phyloP scores from a whole-genome alignment of 2,797 vertebrate genomes.

The Uromys caudimaculatus region DNA sequence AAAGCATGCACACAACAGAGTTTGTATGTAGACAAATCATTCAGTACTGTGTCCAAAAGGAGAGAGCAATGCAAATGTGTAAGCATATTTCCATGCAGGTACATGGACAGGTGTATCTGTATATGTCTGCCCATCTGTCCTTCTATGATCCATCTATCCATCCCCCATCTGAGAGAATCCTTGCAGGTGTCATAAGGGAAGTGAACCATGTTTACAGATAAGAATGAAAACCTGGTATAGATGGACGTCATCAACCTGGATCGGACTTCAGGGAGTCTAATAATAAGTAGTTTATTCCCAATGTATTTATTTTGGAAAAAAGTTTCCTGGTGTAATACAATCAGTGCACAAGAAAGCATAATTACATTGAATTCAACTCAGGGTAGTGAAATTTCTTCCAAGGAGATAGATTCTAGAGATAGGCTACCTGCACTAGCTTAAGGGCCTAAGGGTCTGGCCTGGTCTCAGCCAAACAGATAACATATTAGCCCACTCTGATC shows the following conservation, averaged over 20 bases:
- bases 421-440: background rate
- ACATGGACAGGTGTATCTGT: accelerated
- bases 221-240: background rate
- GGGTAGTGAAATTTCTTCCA: background rate
- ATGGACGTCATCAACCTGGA: background rate
- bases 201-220: background rate
- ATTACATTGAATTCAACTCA: background rate
- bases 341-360: background rate
- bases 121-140: too few species aligned
- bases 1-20: background rate
- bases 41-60: background rate
- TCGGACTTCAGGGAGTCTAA: background rate
- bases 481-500: background rate
- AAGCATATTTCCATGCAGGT: background rate
- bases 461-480: background rate
- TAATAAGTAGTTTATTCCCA: background rate
- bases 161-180: background rate
- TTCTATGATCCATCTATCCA: background rate
- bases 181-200: background rate
- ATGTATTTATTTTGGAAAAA: background rate
- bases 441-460: background rate
- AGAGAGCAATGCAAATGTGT: background rate
- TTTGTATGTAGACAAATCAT: too few species aligned
- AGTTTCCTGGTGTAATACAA: background rate
- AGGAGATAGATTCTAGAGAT: background rate